Evolutionary conservation across 2,113 vertebrate genomes (phyloP).

Genomic region (Dromiciops gliroides): DNA sequence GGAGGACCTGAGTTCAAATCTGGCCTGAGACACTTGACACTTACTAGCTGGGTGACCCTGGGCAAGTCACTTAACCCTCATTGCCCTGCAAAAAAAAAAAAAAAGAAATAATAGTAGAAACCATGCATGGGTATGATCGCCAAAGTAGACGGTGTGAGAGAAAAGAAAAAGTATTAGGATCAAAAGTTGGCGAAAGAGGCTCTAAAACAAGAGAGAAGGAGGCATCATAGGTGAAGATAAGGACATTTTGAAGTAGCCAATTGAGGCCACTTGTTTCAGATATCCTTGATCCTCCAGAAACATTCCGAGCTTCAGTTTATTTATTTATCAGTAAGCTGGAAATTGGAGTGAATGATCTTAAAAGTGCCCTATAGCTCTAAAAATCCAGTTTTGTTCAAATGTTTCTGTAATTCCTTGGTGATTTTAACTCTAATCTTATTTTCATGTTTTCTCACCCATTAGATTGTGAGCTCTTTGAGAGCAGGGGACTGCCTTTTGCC

Average conservation of each 20-base stretch:
- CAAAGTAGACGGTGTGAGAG: background rate
- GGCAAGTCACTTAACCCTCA: too few species aligned
- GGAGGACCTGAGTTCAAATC: too few species aligned
- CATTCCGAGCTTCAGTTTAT: background rate
- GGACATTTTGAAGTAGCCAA: background rate
- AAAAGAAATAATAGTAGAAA: background rate
- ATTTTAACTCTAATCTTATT: background rate
- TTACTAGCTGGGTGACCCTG: too few species aligned
- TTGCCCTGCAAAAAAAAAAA: too few species aligned
- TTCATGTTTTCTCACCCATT: background rate
- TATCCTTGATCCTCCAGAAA: background rate
- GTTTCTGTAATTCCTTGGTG: background rate
- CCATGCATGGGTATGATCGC: background rate
- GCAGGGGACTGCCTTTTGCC: too few species aligned
- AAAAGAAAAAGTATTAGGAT: background rate
- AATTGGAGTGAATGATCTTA: background rate
- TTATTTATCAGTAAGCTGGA: background rate
- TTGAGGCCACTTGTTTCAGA: background rate
- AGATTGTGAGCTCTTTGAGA: background rate
- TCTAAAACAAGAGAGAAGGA: background rate
- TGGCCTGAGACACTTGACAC: too few species aligned
- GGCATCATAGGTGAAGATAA: background rate
- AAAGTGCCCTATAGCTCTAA: background rate
- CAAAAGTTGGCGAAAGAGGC: background rate
- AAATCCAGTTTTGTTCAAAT: background rate